These are phyloP conservation scores for Archegozetes longisetosus DNA, from an alignment of 1,140 invertebrate genomes.

Conservation along the genomic window DNA sequence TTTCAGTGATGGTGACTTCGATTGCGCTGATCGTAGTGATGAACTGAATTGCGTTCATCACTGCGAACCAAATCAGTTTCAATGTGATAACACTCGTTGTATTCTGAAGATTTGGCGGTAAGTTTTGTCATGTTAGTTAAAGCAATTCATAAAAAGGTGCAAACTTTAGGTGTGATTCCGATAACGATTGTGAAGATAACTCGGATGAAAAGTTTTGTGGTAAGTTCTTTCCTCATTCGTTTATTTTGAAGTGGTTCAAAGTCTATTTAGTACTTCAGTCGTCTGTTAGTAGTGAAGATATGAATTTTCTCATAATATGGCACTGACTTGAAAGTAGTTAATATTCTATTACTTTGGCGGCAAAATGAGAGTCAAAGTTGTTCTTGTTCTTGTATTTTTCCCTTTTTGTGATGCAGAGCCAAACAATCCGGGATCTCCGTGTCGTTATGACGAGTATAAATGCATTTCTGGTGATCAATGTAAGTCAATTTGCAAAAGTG, in stretches of 20 bases:
- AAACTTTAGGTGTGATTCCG: slow-evolving; percentile 50
- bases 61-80: slow-evolving; percentile 86
- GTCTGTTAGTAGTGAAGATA: too few species aligned
- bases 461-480: slow-evolving; percentile 65
- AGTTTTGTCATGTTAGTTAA: neutral
- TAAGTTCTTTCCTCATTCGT: too few species aligned
- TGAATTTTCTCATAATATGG: too few species aligned
- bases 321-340: too few species aligned
- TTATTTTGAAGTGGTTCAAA: too few species aligned
- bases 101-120: slow-evolving; percentile 69
- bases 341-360: too few species aligned
- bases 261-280: too few species aligned
- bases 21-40: slow-evolving; percentile 57
- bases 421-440: slow-evolving; percentile 39
- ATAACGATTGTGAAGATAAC: slow-evolving; percentile 83
- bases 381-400: too few species aligned
- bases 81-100: slow-evolving; percentile 71
- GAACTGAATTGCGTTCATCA: slow-evolving; percentile 32
- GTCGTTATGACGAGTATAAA: slow-evolving; percentile 60
- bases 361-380: too few species aligned
- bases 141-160: neutral
- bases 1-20: slow-evolving; percentile 44
- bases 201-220: slow-evolving; percentile 78
- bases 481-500: slow-evolving; percentile 1
- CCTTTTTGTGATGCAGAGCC: too few species aligned